Base-by-base conservation (phyloP, 2,797 vertebrate genomes). In the Girardinus metallicus region DNA sequence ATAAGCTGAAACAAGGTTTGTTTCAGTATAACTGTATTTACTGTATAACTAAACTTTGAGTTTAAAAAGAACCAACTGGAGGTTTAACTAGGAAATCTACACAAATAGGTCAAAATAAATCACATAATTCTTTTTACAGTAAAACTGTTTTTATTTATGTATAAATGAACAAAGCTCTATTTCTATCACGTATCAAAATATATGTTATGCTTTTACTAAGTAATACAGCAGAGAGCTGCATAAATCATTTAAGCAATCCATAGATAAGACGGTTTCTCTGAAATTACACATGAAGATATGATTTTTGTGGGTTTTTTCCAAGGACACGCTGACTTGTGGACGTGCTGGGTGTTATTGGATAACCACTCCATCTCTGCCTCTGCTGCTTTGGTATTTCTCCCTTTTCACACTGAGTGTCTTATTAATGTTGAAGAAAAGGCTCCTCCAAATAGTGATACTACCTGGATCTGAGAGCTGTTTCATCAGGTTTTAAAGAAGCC, bases 91-190 rank as follows among this genome's bases (percentile, higher is more conserved):
- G 76, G 57, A 66, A 36, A 51, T 62, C 57, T 41, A 39, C 21
- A 43, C 51, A 34, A 23, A 39, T 5, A 41, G 15, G 68, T 78
- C 73, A 85, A 66, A 87, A 83, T 78, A 84, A 82, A 80, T 51
- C 64, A 66, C 10, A n/a, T n/a, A 26, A 55, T n/a, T 55, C n/a
- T 80, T 83, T 29, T 55, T 66, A 21, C 70, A 68, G 89, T 78
- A 80, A 74, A 76, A 83, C 82, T 73, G 2, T 3, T 23, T 31
- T 75, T 85, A 74, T 53, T 53, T 76, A 81, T 79, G 77, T 80
- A 78, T 78, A 88, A 85, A 88, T 80, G 53, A 82, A 90, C 88
- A 89, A 90, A 90, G 71, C n/a, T 62, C 64, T 78, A 84, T 88
- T 85, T 80, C 73, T 66, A 80, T 89, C 68, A n/a, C 79, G 75